Base-by-base conservation (phyloP, 2,113 vertebrate genomes). In the Pavo muticus region DNA sequence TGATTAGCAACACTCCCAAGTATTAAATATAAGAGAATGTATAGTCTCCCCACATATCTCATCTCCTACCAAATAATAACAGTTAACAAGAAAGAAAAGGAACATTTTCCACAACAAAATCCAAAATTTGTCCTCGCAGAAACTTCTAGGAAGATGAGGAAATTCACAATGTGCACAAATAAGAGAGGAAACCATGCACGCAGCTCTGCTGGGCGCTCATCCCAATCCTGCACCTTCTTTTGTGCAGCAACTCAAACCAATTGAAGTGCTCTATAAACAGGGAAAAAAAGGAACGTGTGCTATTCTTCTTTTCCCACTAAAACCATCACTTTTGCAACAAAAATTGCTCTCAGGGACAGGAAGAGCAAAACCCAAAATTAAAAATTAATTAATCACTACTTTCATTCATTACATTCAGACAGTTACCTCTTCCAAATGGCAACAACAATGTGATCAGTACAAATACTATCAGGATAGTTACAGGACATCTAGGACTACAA, bases 381-480 rank as follows among this genome's bases (percentile, higher is more conserved):
- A 59, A 69, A 92, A 84, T 89, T 57, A 65, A 79, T 89, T 85
- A 82, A 78, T 87, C 71, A 63, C 63, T 52, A 14, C 21, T 63
- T 76, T 75, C 84, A 73, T 83, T 75, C 37, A 61, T 67, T 75
- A 65, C 71, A 48, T 79, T 67, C 63, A 91, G 89, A 76, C 71
- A 85, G 70, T 60, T 48, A 42, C 45, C 75, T 84, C 64, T 68
- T 89, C 29, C 42, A 84, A 61, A 60, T 52, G 83, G 84, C 56
- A 68, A 71, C 4, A 40, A 42, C 57, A 88, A 90, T 40, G 69
- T n/a, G 75, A 87, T 89, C 50, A 91, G 64, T 68, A 87, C 64
- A 80, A 93, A 67, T 10, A 5, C 44, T 88, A 63, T 14, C 35
- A 24, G 50, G 60, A 60, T 64, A 29, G 12, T 83, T 77, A 64